Percentiles rank a stretch among this genome's conserved stretches.
These are phyloP conservation scores for Pyrochroa serraticornis DNA, from an alignment of 2,888 invertebrate species.

Conservation along the genomic window DNA sequence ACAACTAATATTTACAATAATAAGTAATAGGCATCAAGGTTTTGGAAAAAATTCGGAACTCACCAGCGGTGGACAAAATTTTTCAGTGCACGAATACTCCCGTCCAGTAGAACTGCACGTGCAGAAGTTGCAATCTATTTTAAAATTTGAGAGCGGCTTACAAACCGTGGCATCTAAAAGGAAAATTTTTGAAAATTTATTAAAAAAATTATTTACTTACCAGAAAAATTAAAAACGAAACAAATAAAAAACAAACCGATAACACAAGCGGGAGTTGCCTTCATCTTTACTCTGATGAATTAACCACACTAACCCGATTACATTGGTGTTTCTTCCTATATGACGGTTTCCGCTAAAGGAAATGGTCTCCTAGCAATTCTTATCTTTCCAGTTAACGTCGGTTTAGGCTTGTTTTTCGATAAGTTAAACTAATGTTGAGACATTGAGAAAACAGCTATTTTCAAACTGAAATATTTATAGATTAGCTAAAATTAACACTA, in stretches of 20 bases:
- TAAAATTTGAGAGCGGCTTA: constrained; percentile 44
- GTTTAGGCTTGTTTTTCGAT: constrained; percentile 4
- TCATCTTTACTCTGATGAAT: no score
- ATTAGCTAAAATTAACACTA: constrained; percentile 2
- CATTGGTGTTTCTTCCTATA: no score
- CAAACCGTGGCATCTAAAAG: constrained; percentile 43
- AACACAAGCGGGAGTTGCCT: no score
- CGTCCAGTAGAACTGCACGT: constrained; percentile 58
- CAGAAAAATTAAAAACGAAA: not conserved
- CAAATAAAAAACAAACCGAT: not conserved
- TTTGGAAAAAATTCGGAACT: no score
- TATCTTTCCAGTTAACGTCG: constrained; percentile 3
- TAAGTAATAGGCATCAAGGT: no score
- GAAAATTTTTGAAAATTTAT: constrained; percentile 4
- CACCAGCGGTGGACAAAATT: constrained; percentile 47
- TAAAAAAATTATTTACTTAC: not conserved
- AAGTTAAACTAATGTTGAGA: not conserved
- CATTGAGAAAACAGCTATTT: not conserved
- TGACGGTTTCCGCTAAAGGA: not conserved
- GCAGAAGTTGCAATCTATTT: constrained; percentile 59
- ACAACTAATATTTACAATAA: no score
- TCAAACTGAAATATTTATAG: not conserved
- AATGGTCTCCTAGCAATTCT: not conserved
- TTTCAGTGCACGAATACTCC: constrained; percentile 58
- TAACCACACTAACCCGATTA: no score